Conservation (phyloP, 2,113 vertebrate species). For the Myotis yumanensis region DNA sequence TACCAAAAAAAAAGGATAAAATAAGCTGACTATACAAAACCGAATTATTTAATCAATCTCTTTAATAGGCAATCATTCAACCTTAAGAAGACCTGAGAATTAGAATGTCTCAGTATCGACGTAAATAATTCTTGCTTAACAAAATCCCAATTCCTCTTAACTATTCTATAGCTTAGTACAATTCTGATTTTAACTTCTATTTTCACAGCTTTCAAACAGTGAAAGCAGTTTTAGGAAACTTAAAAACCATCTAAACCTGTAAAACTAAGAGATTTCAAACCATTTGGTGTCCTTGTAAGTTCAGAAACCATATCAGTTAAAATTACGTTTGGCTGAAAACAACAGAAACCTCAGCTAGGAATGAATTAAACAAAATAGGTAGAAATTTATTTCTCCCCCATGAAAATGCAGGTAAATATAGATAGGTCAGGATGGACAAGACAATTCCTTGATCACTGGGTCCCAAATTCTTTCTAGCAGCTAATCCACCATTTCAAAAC, state of each 20-base stretch:
- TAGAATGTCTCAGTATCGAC: background rate
- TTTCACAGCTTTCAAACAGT: background rate
- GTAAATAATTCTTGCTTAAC: background rate
- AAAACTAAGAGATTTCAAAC: slow-evolving; percentile 10
- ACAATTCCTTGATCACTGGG: background rate
- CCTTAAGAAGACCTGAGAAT: background rate
- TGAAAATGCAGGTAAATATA: background rate
- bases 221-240: background rate
- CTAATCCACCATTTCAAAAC: background rate
- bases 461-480: background rate
- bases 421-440: background rate
- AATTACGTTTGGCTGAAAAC: background rate
- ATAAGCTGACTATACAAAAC: background rate
- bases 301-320: background rate
- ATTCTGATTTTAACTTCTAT: background rate
- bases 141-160: background rate
- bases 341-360: background rate
- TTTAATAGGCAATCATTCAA: background rate
- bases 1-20: background rate
- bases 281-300: background rate
- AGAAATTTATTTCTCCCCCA: background rate
- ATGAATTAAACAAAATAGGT: background rate
- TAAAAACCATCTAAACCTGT: background rate
- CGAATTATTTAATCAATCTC: background rate
- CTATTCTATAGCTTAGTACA: background rate